Evolutionary conservation across 2,888 invertebrate species (phyloP).

Genomic region (Drosophila tanythrix): DNA sequence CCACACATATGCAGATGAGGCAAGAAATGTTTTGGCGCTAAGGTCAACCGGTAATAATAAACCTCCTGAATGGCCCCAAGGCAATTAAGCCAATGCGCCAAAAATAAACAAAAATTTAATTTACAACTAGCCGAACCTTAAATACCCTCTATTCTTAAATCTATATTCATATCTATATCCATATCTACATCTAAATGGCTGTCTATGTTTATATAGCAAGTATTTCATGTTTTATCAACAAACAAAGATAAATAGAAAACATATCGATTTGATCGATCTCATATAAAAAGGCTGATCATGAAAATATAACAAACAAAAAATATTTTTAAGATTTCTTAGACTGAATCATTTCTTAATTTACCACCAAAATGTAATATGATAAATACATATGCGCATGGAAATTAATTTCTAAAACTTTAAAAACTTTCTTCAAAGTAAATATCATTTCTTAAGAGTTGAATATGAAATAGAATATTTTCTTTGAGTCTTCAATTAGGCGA

Average conservation of each 20-base stretch:
- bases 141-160: not conserved
- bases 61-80: constrained; percentile 38
- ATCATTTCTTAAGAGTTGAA: not conserved
- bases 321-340: too few species aligned
- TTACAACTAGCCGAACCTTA: too few species aligned
- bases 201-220: not conserved
- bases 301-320: not conserved
- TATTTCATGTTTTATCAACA: not conserved
- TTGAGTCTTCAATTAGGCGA: not conserved
- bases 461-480: not conserved
- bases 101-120: constrained; percentile 8
- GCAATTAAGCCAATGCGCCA: constrained; percentile 59
- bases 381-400: not conserved
- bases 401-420: not conserved
- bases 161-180: not conserved
- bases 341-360: too few species aligned
- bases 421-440: not conserved
- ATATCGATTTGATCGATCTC: not conserved
- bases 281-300: not conserved
- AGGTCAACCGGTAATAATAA: constrained; percentile 74
- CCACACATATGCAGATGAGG: constrained; percentile 68
- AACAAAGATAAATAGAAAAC: not conserved
- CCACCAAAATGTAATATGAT: not conserved
- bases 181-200: not conserved
- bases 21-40: constrained; percentile 53